Evolutionary conservation across 2,888 invertebrate genomes (phyloP).

Genomic region (Phorcus lineatus): DNA sequence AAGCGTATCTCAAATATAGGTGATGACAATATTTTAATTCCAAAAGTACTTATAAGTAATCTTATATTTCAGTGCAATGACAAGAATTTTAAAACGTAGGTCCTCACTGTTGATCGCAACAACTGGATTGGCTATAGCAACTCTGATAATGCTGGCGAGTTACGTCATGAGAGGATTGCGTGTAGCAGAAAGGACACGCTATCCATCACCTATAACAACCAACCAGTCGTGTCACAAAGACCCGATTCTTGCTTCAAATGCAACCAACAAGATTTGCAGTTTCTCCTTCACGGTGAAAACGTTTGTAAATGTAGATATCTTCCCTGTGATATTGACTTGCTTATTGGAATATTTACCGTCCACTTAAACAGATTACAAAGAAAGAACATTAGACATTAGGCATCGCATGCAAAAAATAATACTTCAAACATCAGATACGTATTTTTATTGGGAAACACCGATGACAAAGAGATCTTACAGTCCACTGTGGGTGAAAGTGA

Average conservation of each 20-base stretch:
- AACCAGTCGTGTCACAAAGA: background rate
- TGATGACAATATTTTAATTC: too few species aligned
- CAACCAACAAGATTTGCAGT: slow-evolving; percentile 35
- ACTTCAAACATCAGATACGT: slow-evolving; percentile 18
- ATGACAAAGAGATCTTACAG: background rate
- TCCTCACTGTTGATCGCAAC: too few species aligned
- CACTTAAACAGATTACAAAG: slow-evolving; percentile 21
- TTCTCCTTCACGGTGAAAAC: slow-evolving; percentile 33
- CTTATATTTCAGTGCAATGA: too few species aligned
- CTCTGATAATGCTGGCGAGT: too few species aligned
- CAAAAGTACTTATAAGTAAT: too few species aligned
- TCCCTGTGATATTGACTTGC: slow-evolving; percentile 27
- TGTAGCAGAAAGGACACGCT: too few species aligned
- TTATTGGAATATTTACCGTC: slow-evolving; percentile 38
- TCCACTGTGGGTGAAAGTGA: background rate
- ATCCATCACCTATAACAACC: too few species aligned
- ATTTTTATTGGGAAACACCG: slow-evolving; percentile 21
- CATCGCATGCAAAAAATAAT: background rate
- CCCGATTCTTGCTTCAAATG: slow-evolving; percentile 32
- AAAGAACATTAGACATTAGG: slow-evolving; percentile 24
- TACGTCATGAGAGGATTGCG: too few species aligned
- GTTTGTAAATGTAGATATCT: slow-evolving; percentile 32
- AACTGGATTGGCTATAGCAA: too few species aligned
- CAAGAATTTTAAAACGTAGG: too few species aligned
- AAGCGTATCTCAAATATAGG: too few species aligned